A percentile compares a stretch with the other conserved stretches of the same genome.
Conservation (phyloP, 53 echinoderm and acorn worm genomes). For the Henricia sp. region DNA sequence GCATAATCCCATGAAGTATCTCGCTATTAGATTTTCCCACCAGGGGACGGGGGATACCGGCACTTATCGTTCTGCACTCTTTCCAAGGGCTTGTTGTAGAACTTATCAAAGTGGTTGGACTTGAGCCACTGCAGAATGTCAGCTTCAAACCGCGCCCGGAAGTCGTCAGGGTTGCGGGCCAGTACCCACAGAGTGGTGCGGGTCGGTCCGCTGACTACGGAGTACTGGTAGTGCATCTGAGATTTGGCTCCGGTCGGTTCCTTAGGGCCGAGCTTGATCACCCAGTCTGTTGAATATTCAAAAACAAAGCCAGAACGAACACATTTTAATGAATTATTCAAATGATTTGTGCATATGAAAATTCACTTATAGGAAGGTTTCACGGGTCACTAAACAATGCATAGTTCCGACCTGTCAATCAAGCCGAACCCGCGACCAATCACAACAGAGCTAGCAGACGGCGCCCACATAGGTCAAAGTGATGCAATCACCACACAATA, state of each 20-base stretch:
- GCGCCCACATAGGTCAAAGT: too few species aligned
- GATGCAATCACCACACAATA: too few species aligned
- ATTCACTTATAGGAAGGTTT: too few species aligned
- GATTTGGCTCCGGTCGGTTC: slow-evolving; percentile 6
- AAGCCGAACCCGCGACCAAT: too few species aligned
- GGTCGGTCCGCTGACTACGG: slow-evolving; percentile 70
- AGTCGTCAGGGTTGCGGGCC: slow-evolving; percentile 63
- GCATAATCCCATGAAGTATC: too few species aligned
- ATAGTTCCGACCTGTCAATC: too few species aligned
- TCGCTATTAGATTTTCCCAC: neutral
- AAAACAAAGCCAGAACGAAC: too few species aligned
- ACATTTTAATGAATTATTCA: too few species aligned
- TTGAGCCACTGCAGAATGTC: slow-evolving; percentile 60
- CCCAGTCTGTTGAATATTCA: slow-evolving; percentile 88
- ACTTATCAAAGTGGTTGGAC: slow-evolving; percentile 55
- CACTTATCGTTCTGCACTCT: slow-evolving; percentile 67
- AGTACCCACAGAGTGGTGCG: slow-evolving; percentile 72
- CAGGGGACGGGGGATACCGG: slow-evolving; percentile 39
- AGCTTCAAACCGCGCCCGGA: slow-evolving; percentile 54
- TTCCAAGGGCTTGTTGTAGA: slow-evolving; percentile 65
- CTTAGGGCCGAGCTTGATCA: slow-evolving; percentile 68
- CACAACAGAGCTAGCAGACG: too few species aligned
- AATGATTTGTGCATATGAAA: too few species aligned
- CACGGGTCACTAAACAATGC: too few species aligned
- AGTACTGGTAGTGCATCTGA: slow-evolving; percentile 68